Percentiles rank a stretch among this genome's conserved stretches.
These are phyloP conservation scores for Drosophila murphyi DNA, from an alignment of 1,140 invertebrate genomes.

Conservation along the genomic window DNA sequence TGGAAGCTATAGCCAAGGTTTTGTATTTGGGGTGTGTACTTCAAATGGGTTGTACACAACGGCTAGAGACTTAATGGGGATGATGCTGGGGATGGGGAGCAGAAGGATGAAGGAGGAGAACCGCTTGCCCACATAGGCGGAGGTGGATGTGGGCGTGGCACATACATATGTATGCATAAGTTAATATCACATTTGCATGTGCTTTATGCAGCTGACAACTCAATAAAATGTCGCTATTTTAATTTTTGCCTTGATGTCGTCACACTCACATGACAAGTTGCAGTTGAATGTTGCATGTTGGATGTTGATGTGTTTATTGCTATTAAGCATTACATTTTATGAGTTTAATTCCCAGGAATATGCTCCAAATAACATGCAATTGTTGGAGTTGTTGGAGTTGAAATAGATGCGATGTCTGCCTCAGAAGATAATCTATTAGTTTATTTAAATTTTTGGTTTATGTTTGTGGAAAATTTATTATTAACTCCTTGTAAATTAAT, in stretches of 20 bases:
- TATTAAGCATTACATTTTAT: constrained; percentile 66
- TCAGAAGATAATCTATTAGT: too few relatives aligned
- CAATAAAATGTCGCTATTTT: constrained; percentile 82
- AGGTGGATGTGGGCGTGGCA: constrained; percentile 58
- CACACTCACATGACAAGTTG: constrained; percentile 62
- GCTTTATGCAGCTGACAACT: constrained; percentile 72
- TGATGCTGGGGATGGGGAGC: not conserved
- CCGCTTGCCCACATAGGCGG: constrained; percentile 8
- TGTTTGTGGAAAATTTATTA: not conserved
- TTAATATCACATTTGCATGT: constrained; percentile 55
- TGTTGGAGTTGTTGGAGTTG: not conserved
- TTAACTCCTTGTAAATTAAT: not conserved
- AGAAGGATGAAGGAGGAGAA: too few relatives aligned
- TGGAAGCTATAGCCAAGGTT: not conserved
- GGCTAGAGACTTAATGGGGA: constrained; percentile 12
- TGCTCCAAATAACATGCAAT: not conserved
- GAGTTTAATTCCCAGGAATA: constrained; percentile 62
- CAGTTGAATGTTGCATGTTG: constrained; percentile 43
- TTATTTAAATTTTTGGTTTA: too few relatives aligned
- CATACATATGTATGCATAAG: constrained; percentile 19
- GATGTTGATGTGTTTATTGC: constrained; percentile 76
- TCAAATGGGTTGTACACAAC: constrained; percentile 32
- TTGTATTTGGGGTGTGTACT: constrained; percentile 68
- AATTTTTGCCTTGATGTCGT: constrained; percentile 64
- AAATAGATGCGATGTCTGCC: not conserved